Conservation (phyloP, 35 echinoderm and acorn worm species). For the Strongylocentrotus purpuratus region DNA sequence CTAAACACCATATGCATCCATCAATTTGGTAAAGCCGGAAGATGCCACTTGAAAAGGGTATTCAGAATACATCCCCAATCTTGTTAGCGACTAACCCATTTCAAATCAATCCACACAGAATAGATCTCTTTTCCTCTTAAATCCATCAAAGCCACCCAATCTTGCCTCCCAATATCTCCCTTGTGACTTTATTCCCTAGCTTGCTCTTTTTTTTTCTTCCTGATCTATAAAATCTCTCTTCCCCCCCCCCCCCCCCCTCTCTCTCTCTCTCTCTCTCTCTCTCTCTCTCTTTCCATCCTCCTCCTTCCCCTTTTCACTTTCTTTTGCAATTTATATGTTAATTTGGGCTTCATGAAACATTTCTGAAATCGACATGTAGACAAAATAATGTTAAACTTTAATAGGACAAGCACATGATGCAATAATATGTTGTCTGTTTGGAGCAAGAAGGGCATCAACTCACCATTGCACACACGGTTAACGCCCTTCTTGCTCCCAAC, state of each 20-base stretch:
- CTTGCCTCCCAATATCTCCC: not conserved
- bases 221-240: not conserved
- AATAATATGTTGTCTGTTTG: too few species aligned
- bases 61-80: not conserved
- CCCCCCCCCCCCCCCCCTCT: not conserved
- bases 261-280: not conserved
- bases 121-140: constrained; percentile 4
- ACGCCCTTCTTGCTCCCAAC: too few species aligned
- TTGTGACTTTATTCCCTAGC: not conserved
- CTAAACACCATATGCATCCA: not conserved
- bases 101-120: constrained; percentile 8
- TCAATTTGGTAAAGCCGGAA: not conserved
- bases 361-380: too few species aligned
- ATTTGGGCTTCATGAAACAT: too few species aligned
- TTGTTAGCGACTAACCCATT: not conserved
- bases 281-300: not conserved
- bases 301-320: too few species aligned
- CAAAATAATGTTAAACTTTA: too few species aligned
- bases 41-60: not conserved
- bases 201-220: not conserved
- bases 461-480: too few species aligned
- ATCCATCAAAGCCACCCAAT: constrained; percentile 11
- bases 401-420: too few species aligned
- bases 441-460: too few species aligned
- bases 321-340: too few species aligned